Conservation (phyloP, 2,888 invertebrate species). For the Alitta virens region DNA sequence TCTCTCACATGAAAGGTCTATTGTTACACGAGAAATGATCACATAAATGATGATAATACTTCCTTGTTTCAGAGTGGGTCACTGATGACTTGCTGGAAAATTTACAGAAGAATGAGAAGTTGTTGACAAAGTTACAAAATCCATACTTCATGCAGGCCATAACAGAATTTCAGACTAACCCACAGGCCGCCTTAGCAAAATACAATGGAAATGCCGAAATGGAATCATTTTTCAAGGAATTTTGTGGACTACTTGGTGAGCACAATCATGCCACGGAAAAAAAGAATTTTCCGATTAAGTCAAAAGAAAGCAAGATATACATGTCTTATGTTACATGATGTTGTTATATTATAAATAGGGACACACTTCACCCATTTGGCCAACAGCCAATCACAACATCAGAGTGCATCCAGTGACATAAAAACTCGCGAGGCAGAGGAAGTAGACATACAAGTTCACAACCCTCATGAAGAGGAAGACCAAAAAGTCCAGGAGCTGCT, state of each 20-base stretch:
- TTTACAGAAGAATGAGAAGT: conserved; percentile 40
- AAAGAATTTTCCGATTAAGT: not conserved
- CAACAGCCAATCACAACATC: not conserved
- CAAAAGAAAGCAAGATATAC: not conserved
- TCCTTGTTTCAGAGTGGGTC: conserved; percentile 8
- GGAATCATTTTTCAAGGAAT: conserved; percentile 46
- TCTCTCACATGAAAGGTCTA: too few species aligned
- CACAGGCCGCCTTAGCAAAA: conserved; percentile 44
- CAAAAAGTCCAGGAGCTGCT: conserved; percentile 27
- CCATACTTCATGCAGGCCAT: conserved; percentile 46
- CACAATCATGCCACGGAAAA: not conserved
- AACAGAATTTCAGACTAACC: conserved; percentile 50
- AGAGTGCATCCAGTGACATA: not conserved
- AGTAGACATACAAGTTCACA: conserved; percentile 27
- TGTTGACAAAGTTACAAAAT: conserved; percentile 40
- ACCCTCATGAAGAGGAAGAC: conserved; percentile 25
- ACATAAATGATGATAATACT: too few species aligned
- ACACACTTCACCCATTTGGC: conserved; percentile 5
- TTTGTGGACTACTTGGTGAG: conserved; percentile 49
- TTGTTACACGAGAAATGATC: too few species aligned
- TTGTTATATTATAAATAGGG: not conserved
- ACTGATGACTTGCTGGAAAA: conserved; percentile 38
- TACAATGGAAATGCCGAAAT: conserved; percentile 47
- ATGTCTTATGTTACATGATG: too few species aligned
- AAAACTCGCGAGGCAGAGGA: conserved; percentile 24